Conservation (phyloP, 2,113 vertebrate genomes). For the Prionailurus viverrinus region DNA sequence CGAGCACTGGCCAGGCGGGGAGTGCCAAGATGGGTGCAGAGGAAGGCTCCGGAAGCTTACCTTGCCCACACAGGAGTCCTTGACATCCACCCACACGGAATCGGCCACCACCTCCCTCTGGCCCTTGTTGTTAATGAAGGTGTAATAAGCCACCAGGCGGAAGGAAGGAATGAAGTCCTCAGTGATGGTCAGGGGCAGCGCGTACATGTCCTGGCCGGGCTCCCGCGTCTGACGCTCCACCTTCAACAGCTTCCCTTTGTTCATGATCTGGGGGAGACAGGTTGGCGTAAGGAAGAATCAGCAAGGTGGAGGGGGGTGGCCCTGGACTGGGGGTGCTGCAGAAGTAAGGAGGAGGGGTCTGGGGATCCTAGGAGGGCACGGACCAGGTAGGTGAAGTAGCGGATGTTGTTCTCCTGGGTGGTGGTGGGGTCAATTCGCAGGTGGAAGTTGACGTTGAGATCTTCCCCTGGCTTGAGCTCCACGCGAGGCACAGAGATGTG, state of each 20-base stretch:
- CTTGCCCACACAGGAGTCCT: constrained; percentile 90
- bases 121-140: neutral
- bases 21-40: too few species aligned
- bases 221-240: constrained; percentile 71
- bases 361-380: neutral
- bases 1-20: neutral
- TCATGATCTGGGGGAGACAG: constrained; percentile 88
- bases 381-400: constrained; percentile 88
- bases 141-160: constrained; percentile 93
- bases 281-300: neutral
- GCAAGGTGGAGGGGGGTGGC: too few species aligned
- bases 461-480: constrained; percentile 78
- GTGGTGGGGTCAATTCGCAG: constrained; percentile 52
- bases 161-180: constrained; percentile 92
- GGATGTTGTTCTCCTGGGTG: too few species aligned
- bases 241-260: constrained; percentile 89
- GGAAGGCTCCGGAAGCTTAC: constrained; percentile 84
- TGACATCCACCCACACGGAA: constrained; percentile 92
- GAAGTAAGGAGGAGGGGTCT: neutral
- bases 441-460: constrained; percentile 85
- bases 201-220: constrained; percentile 83
- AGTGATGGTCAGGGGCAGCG: constrained; percentile 85
- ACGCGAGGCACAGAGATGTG: constrained; percentile 83
- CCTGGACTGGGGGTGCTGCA: fast-evolving
- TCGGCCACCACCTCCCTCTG: constrained; percentile 91